Evolutionary conservation across 2,113 vertebrate genomes (phyloP).

Genomic region (Dasypus novemcinctus): DNA sequence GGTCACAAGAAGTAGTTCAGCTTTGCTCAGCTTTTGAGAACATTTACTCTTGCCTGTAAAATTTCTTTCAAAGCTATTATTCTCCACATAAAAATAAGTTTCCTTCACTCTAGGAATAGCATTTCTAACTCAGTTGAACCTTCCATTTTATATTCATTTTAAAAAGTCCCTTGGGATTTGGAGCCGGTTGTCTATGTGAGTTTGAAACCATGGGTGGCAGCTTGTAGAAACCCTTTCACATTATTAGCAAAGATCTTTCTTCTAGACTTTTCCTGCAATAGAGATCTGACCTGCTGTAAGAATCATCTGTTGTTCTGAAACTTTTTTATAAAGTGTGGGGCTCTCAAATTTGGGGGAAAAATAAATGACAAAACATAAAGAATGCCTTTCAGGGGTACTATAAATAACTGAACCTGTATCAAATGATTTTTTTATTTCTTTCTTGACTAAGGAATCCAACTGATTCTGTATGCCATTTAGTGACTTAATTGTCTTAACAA

Average conservation of each 20-base stretch:
- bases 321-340: not conserved
- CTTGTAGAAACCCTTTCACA: not conserved
- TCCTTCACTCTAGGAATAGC: not conserved
- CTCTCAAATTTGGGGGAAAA: not conserved
- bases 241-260: not conserved
- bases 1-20: not conserved
- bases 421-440: slow-evolving; percentile 49
- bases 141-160: not conserved
- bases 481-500: slow-evolving; percentile 46
- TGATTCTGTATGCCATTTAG: slow-evolving; percentile 1
- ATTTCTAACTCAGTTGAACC: not conserved
- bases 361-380: not conserved
- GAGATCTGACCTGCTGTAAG: not conserved
- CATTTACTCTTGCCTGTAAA: not conserved
- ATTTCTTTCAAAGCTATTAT: not conserved
- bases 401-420: not conserved
- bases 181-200: not conserved
- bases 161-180: not conserved
- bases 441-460: not conserved
- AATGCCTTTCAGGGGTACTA: not conserved
- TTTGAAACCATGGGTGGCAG: not conserved
- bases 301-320: not conserved
- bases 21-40: not conserved
- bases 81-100: not conserved
- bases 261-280: not conserved